These are phyloP conservation scores for Tethea ocularis DNA, from an alignment of 2,888 invertebrate species.

Conservation along the genomic window DNA sequence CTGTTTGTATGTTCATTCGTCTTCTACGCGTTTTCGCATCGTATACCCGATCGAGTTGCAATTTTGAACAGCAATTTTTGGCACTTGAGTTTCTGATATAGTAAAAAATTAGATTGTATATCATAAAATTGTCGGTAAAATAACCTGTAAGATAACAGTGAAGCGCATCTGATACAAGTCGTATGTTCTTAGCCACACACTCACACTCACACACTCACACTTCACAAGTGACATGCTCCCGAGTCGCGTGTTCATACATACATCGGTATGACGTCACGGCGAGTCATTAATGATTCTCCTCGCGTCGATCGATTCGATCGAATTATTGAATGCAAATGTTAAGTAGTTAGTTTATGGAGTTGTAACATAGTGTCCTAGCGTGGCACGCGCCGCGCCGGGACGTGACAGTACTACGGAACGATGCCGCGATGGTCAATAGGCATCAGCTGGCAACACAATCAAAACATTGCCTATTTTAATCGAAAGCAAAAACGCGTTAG, in stretches of 20 bases:
- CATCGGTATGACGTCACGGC: not conserved
- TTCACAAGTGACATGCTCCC: not conserved
- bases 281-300: not conserved
- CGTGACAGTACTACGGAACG: not conserved
- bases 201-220: conserved; percentile 23
- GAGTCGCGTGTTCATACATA: not conserved
- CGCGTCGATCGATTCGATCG: not conserved
- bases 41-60: too few relatives aligned
- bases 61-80: too few relatives aligned
- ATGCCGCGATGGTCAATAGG: not conserved
- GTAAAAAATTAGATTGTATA: too few relatives aligned
- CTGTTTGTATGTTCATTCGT: too few relatives aligned
- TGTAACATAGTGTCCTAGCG: not conserved
- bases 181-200: conserved; percentile 13
- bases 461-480: not conserved
- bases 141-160: too few relatives aligned
- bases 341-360: not conserved
- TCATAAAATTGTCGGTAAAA: too few relatives aligned
- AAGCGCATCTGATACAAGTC: not conserved
- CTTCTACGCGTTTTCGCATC: too few relatives aligned
- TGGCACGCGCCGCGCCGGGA: not conserved
- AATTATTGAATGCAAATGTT: not conserved
- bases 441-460: not conserved
- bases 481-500: not conserved
- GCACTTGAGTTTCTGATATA: too few relatives aligned